phyloP scores from a whole-genome alignment of 2,797 vertebrate genomes.

The Rhincodon typus region DNA sequence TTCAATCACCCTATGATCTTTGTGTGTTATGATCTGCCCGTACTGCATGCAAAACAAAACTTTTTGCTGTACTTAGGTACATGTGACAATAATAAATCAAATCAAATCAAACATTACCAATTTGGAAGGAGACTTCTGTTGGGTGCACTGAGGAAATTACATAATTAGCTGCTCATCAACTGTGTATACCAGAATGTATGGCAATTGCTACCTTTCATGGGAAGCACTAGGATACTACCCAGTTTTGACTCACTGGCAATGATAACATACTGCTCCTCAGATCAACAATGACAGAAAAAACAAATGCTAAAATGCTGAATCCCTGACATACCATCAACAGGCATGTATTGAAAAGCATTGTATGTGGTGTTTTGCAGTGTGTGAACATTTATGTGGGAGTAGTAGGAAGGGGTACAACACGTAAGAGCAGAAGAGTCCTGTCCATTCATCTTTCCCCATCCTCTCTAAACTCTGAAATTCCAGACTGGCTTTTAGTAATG shows the following conservation, averaged over 20 bases:
- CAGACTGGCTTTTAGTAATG: not conserved
- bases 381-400: not conserved
- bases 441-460: not conserved
- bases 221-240: not conserved
- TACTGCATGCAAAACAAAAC: too few relatives aligned
- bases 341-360: not conserved
- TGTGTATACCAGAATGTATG: not conserved
- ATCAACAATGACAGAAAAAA: not conserved
- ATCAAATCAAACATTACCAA: not conserved
- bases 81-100: too few relatives aligned
- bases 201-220: not conserved
- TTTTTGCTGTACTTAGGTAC: too few relatives aligned
- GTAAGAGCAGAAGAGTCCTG: not conserved
- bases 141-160: not conserved
- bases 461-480: not conserved
- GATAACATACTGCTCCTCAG: not conserved
- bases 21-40: too few relatives aligned
- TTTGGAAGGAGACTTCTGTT: not conserved
- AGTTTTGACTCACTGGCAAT: slow-evolving; percentile 3
- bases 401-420: not conserved
- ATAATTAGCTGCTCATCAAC: not conserved
- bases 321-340: not conserved
- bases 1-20: too few relatives aligned
- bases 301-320: not conserved
- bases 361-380: not conserved